A percentile compares a stretch with the other conserved stretches of the same genome.
These are phyloP conservation scores for Indicator maculatus DNA, from an alignment of 2,113 vertebrate species.

Conservation along the genomic window DNA sequence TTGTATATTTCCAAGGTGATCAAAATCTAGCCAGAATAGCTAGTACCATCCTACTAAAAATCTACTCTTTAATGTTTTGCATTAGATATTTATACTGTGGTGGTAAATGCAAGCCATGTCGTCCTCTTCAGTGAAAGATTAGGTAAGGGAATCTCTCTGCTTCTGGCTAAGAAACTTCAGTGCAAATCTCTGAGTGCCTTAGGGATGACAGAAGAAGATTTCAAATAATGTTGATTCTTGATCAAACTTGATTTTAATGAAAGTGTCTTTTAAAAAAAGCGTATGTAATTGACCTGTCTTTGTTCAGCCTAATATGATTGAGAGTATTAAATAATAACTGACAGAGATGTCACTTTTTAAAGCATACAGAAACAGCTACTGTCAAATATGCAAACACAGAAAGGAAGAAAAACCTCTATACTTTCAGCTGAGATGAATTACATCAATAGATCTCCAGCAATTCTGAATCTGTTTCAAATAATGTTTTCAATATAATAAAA, in stretches of 20 bases:
- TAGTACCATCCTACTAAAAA: neutral
- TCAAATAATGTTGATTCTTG: conserved; percentile 32
- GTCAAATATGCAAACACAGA: conserved; percentile 49
- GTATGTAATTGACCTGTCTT: conserved; percentile 50
- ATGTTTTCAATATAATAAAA: conserved; percentile 38
- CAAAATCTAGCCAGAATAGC: neutral
- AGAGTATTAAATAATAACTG: conserved; percentile 50
- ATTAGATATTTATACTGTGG: neutral
- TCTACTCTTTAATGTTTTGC: neutral
- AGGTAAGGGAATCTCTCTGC: neutral
- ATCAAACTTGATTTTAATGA: conserved; percentile 46
- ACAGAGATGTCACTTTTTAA: conserved; percentile 15
- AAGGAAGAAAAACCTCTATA: neutral
- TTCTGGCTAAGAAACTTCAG: neutral
- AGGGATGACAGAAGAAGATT: neutral
- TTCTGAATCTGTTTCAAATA: conserved; percentile 7
- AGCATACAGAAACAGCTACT: conserved; percentile 19
- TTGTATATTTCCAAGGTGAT: neutral
- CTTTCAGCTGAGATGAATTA: conserved; percentile 13
- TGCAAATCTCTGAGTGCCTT: neutral
- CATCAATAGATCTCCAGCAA: conserved; percentile 16
- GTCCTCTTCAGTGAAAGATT: neutral
- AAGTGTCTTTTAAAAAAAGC: conserved; percentile 12
- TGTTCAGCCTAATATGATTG: conserved; percentile 44
- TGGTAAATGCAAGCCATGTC: neutral